Evolutionary conservation across 2,797 vertebrate species (phyloP).

Genomic region (Pangasius macronema): DNA sequence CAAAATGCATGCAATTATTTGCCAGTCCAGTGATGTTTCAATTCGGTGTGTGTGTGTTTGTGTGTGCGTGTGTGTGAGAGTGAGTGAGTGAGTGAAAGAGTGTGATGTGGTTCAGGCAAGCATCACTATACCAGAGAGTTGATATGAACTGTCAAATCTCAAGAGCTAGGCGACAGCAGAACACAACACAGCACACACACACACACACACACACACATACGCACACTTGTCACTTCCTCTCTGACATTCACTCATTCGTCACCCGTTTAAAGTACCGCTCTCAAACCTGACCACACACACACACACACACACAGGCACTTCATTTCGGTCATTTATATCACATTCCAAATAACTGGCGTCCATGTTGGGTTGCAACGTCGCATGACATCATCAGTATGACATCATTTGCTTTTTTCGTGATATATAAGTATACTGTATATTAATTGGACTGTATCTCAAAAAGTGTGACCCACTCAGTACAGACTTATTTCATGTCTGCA

Average conservation of each 20-base stretch:
- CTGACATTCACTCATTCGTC: constrained; percentile 36
- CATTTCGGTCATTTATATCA: not conserved
- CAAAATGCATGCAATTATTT: constrained; percentile 76
- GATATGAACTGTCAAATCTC: constrained; percentile 78
- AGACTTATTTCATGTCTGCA: not conserved
- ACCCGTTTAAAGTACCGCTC: constrained; percentile 24
- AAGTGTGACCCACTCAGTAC: not conserved
- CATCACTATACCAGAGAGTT: constrained; percentile 74
- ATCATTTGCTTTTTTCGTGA: not conserved
- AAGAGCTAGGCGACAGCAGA: constrained; percentile 78
- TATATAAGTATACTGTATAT: not conserved
- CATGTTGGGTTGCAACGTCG: not conserved
- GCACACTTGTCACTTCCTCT: constrained; percentile 31
- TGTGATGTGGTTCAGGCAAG: constrained; percentile 63
- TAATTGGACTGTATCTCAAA: not conserved
- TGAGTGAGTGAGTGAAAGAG: constrained; percentile 58
- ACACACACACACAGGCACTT: constrained; percentile 1
- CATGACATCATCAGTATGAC: not conserved
- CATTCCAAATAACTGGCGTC: not conserved
- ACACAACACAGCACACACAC: constrained; percentile 27
- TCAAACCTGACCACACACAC: constrained; percentile 23
- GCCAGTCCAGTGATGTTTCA: constrained; percentile 76
- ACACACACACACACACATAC: constrained; percentile 23
- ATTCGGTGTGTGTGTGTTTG: constrained; percentile 56
- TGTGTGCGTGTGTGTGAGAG: not conserved